A percentile compares a stretch with the other conserved stretches of the same genome.
These are phyloP conservation scores for Aptenodytes forsteri DNA, from an alignment of 2,113 vertebrate genomes.

Conservation along the genomic window DNA sequence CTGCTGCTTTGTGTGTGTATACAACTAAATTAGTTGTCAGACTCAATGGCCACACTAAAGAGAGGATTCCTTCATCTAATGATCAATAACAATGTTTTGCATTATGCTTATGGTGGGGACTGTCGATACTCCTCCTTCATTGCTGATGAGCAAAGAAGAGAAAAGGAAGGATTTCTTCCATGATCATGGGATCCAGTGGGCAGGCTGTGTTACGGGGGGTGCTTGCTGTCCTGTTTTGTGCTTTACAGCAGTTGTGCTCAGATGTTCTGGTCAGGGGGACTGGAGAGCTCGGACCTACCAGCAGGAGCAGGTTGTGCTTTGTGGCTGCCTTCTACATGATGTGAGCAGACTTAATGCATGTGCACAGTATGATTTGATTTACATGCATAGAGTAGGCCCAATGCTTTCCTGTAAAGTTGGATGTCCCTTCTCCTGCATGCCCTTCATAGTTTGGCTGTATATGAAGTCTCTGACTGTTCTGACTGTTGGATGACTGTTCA, in stretches of 20 bases:
- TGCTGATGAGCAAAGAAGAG: neutral
- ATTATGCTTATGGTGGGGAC: neutral
- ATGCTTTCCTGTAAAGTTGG: neutral
- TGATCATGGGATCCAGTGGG: neutral
- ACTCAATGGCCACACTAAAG: neutral
- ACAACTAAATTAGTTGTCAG: neutral
- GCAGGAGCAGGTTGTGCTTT: neutral
- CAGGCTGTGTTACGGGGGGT: neutral
- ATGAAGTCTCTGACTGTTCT: neutral
- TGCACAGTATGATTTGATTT: neutral
- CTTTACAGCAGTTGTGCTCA: neutral
- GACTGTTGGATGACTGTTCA: neutral
- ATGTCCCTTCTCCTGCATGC: neutral
- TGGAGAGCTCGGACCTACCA: neutral
- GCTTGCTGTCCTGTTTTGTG: neutral
- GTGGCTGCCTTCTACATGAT: accelerated
- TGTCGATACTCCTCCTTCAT: neutral
- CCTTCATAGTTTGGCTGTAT: neutral
- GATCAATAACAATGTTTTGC: neutral
- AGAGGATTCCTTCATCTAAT: neutral
- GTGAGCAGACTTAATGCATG: neutral
- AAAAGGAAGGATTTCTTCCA: neutral
- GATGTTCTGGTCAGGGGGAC: neutral
- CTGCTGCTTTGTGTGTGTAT: neutral
- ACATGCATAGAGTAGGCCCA: accelerated